Evolutionary conservation across 2,888 invertebrate genomes (phyloP).

Genomic region (Caenorhabditis plicata): DNA sequence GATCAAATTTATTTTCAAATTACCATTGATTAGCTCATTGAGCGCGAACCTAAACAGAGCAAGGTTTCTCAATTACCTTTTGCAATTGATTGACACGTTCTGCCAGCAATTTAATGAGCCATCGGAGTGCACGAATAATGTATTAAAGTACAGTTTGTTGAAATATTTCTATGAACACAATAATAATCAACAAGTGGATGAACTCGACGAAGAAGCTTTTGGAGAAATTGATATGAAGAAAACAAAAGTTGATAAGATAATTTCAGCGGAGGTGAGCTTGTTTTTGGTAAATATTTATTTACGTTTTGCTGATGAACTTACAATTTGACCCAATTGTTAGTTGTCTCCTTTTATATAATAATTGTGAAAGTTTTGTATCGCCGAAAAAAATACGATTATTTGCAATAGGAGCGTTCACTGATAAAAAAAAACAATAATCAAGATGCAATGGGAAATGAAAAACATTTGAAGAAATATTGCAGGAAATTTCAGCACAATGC

Average conservation of each 20-base stretch:
- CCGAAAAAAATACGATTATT: no score
- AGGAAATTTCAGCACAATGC: conserved; percentile 52
- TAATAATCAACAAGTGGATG: conserved; percentile 3
- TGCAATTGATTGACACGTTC: conserved; percentile 8
- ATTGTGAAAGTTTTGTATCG: no score
- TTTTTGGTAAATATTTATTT: no score
- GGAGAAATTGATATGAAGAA: conserved; percentile 33
- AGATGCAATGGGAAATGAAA: no score
- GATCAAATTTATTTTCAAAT: conserved; percentile 6
- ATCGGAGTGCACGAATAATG: conserved; percentile 1
- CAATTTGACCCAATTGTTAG: no score
- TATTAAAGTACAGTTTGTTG: conserved; percentile 14
- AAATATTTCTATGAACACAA: conserved; percentile 20
- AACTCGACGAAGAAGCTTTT: conserved; percentile 8
- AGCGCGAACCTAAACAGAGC: conserved; percentile 4
- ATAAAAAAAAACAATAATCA: not conserved
- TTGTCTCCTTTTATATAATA: no score
- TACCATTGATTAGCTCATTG: not conserved
- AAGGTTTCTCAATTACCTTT: conserved; percentile 19
- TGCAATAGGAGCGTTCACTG: no score
- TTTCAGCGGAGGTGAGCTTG: conserved; percentile 26
- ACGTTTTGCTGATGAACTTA: no score
- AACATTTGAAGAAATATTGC: conserved; percentile 9
- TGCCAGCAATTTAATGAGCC: no score
- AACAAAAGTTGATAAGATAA: conserved; percentile 24